These are phyloP conservation scores for Lepilemur ruficaudatus DNA, from an alignment of 2,797 vertebrate species.

Conservation along the genomic window DNA sequence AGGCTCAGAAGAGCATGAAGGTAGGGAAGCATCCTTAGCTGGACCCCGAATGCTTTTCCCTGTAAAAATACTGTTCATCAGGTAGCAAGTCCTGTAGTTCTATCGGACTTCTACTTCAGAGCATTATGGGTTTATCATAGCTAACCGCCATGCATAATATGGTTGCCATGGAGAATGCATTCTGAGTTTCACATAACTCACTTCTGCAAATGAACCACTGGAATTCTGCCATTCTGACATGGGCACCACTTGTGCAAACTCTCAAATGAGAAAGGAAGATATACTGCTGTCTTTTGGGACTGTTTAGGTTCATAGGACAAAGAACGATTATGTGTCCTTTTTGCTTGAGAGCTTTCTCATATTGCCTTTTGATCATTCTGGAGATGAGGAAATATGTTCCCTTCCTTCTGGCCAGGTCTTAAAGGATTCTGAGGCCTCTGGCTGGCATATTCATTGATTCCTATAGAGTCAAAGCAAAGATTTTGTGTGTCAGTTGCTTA, in stretches of 20 bases:
- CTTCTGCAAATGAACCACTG: not conserved
- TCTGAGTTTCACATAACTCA: constrained; percentile 3
- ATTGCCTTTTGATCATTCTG: constrained; percentile 44
- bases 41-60: not conserved
- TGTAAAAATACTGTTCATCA: not conserved
- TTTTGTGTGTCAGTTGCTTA: not conserved
- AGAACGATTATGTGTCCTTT: not conserved
- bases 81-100: not conserved
- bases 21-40: not conserved
- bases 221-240: not conserved
- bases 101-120: constrained; percentile 6
- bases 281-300: not conserved
- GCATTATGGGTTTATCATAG: not conserved
- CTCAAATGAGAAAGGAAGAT: constrained; percentile 4
- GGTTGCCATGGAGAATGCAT: constrained; percentile 22
- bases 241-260: not conserved
- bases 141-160: not conserved
- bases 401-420: not conserved
- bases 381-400: constrained; percentile 14
- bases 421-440: not conserved
- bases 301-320: not conserved
- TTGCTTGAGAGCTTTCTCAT: constrained; percentile 24
- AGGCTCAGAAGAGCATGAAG: not conserved
- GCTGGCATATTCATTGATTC: not conserved
- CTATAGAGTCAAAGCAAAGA: not conserved